Percentiles rank a stretch among this genome's conserved stretches.
Evolutionary conservation across 2,797 vertebrate genomes (phyloP).

Genomic region (Enteromius viviparus): DNA sequence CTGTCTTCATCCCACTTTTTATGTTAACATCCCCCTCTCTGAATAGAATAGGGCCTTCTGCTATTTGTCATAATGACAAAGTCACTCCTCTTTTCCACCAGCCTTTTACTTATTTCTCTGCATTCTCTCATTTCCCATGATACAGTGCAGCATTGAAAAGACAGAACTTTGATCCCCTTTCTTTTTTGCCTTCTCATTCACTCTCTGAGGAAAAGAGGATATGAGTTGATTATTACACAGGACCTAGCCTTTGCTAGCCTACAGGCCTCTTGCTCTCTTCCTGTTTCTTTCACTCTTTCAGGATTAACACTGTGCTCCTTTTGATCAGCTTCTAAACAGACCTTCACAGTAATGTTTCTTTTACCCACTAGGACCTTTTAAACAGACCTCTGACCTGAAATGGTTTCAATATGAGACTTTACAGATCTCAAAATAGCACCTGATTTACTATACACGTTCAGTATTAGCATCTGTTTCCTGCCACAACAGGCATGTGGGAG

Average conservation of each 20-base stretch:
- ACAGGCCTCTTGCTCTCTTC: slow-evolving; percentile 55
- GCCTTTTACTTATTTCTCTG: slow-evolving; percentile 28
- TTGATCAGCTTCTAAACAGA: slow-evolving; percentile 52
- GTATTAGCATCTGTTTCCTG: slow-evolving; percentile 9
- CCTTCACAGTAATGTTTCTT: slow-evolving; percentile 13
- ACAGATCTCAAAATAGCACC: slow-evolving; percentile 20
- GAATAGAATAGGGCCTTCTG: slow-evolving; percentile 64
- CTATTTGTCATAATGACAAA: slow-evolving; percentile 79
- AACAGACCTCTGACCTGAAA: slow-evolving; percentile 8
- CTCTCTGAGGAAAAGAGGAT: slow-evolving; percentile 63
- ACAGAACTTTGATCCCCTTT: slow-evolving; percentile 22
- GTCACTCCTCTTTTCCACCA: slow-evolving; percentile 56
- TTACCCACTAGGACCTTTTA: not conserved
- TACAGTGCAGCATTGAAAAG: slow-evolving; percentile 40
- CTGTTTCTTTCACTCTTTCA: slow-evolving; percentile 41
- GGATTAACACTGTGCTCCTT: not conserved
- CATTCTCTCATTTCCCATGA: slow-evolving; percentile 49
- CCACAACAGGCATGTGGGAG: slow-evolving; percentile 11
- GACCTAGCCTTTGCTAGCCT: slow-evolving; percentile 53
- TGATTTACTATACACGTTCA: slow-evolving; percentile 8
- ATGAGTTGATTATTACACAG: slow-evolving; percentile 73
- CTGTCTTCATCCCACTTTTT: slow-evolving; percentile 49
- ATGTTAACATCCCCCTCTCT: slow-evolving; percentile 63
- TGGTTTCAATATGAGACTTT: not conserved
- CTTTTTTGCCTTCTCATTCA: slow-evolving; percentile 48